phyloP scores from a whole-genome alignment of 1,140 invertebrate species.

The Cyclargus thomasi region DNA sequence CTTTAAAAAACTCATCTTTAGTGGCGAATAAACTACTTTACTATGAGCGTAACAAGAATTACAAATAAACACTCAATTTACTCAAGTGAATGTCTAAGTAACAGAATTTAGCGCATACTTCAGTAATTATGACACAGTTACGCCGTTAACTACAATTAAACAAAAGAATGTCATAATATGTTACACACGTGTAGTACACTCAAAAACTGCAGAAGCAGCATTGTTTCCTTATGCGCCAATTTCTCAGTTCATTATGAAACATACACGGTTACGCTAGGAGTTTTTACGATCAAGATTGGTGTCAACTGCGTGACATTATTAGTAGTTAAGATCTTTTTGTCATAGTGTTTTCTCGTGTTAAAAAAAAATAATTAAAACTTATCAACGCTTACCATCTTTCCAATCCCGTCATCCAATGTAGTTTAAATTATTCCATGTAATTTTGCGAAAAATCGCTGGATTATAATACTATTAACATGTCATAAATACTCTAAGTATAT shows the following conservation, averaged over 20 bases:
- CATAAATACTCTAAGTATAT: no score
- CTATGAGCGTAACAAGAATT: no score
- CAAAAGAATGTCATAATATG: conserved; percentile 1
- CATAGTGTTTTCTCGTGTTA: neutral
- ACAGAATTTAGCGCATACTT: neutral
- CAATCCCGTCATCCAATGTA: no score
- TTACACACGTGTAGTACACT: neutral
- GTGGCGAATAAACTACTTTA: no score
- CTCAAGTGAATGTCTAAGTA: neutral
- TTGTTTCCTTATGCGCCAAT: neutral
- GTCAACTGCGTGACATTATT: neutral
- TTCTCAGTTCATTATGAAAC: neutral
- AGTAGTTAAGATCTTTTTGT: neutral
- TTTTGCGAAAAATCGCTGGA: no score
- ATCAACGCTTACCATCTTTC: no score
- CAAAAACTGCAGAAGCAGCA: neutral
- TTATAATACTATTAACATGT: no score
- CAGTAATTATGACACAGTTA: neutral
- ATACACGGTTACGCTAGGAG: neutral
- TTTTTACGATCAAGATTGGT: neutral
- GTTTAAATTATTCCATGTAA: no score
- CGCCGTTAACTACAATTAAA: neutral
- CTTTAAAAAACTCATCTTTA: no score
- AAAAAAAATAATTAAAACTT: no score
- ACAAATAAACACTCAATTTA: neutral